These are phyloP conservation scores for Dinocampus coccinellae DNA, from an alignment of 2,888 invertebrate genomes.

Conservation along the genomic window DNA sequence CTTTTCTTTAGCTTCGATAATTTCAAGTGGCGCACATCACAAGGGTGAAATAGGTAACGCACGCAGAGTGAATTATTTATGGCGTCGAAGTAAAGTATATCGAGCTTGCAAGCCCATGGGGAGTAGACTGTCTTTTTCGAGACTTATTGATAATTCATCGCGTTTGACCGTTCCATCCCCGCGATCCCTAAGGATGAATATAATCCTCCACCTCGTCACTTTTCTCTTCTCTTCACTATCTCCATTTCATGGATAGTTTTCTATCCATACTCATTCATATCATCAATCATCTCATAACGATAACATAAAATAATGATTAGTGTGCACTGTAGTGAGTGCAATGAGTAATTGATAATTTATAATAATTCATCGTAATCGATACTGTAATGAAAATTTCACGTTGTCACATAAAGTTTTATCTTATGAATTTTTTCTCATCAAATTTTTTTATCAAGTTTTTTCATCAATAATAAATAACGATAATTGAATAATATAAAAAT, in stretches of 20 bases:
- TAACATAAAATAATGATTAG: neutral
- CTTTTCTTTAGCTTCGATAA: slow-evolving; percentile 3
- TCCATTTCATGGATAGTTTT: neutral
- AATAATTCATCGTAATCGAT: neutral
- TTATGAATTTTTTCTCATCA: neutral
- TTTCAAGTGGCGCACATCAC: slow-evolving; percentile 19
- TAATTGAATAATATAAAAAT: neutral
- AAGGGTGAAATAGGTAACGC: slow-evolving; percentile 29
- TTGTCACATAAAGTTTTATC: neutral
- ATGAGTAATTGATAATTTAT: neutral
- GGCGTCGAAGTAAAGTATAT: slow-evolving; percentile 52
- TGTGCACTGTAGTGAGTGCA: neutral
- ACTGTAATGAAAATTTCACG: neutral
- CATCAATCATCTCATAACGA: neutral
- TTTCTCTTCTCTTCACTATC: neutral
- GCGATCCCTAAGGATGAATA: slow-evolving; percentile 37
- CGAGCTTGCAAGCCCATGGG: slow-evolving; percentile 44
- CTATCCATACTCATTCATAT: neutral
- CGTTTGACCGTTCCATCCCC: slow-evolving; percentile 51
- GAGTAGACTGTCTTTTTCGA: slow-evolving; percentile 53
- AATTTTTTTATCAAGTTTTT: neutral
- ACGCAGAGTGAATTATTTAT: slow-evolving; percentile 64
- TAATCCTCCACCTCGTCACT: slow-evolving; percentile 20
- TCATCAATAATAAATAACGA: neutral
- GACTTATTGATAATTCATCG: slow-evolving; percentile 67